phyloP scores from a whole-genome alignment of 2,797 vertebrate species.

The Thalassophryne amazonica region DNA sequence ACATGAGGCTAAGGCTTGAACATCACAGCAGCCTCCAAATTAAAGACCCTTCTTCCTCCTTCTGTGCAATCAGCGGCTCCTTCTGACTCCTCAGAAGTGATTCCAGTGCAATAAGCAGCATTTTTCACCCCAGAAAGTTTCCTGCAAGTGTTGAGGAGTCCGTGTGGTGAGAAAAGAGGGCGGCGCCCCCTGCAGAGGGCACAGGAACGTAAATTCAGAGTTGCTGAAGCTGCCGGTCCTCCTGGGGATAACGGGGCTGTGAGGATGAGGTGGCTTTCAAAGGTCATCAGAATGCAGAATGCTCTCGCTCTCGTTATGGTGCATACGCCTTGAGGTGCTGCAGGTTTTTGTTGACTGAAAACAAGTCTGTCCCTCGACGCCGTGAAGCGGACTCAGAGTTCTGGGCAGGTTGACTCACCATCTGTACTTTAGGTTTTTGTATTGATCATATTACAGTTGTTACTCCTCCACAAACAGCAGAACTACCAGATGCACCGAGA shows the following conservation, averaged over 20 bases:
- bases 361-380: too few species aligned
- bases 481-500: too few species aligned
- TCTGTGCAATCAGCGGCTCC: slow-evolving; percentile 68
- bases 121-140: neutral
- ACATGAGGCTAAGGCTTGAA: slow-evolving; percentile 54
- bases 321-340: neutral
- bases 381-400: neutral
- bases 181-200: slow-evolving; percentile 8
- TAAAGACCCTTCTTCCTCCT: slow-evolving; percentile 51
- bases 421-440: too few species aligned
- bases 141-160: neutral
- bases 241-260: slow-evolving; percentile 1
- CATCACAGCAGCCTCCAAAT: slow-evolving; percentile 44
- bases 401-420: too few species aligned
- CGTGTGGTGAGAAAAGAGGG: neutral
- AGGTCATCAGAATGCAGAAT: neutral
- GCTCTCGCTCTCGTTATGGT: neutral
- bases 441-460: too few species aligned
- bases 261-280: slow-evolving; percentile 7
- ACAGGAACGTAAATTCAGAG: slow-evolving; percentile 14
- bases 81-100: slow-evolving; percentile 43
- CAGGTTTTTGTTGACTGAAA: neutral
- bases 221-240: slow-evolving; percentile 10
- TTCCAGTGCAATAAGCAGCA: slow-evolving; percentile 4
- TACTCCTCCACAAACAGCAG: too few species aligned